Base-by-base conservation (phyloP, 2,888 invertebrate genomes). In the Rhagonycha lutea region DNA sequence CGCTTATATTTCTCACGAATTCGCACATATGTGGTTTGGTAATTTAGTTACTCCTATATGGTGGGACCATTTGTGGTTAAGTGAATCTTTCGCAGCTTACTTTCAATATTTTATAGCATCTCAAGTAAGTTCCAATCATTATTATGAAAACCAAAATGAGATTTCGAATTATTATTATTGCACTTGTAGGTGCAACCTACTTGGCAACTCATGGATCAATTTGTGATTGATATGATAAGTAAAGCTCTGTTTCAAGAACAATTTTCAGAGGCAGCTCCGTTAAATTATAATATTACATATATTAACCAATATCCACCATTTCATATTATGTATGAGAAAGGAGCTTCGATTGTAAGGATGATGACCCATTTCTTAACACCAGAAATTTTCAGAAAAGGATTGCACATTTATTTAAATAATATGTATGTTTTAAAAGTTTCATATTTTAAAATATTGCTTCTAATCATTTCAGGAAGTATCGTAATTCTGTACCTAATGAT, bases 21-120 rank as follows among this genome's bases (percentile, higher is more conserved):
- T 91, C 11, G 88, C 90, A 2, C 91, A 91, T 81, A 90, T 90
- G 77, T 90, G 89, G 89, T 89, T 89, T 77, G 89, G 89, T 3
- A 86, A 89, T 81, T 79, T 87, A 4, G 87, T 88, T 14, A 86
- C 84, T 32, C 85, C 86, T 3, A 60, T 76, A 67, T 87, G 87
- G 87, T 88, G 88, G 88, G 79, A 83, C 9, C 85, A 85, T 74
- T 71, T 86, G 0, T 89, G 88, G 88, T 78, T 89, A 8, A 88
- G 86, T 72, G 89, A 89, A 83, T 90, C 91, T 2, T 91, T 91
- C 80, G 91, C 91, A n/a, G 86, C 84, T 61, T 91, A 89, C 81
- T 88, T 91, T 78, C 88, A 90, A 80, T 89, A 89, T 75, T 82
- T 84, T n/a, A 86, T 86, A 10, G 83, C 85, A 2, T 80, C 86